phyloP scores from a whole-genome alignment of 2,113 vertebrate genomes.

The Climacteris rufus region DNA sequence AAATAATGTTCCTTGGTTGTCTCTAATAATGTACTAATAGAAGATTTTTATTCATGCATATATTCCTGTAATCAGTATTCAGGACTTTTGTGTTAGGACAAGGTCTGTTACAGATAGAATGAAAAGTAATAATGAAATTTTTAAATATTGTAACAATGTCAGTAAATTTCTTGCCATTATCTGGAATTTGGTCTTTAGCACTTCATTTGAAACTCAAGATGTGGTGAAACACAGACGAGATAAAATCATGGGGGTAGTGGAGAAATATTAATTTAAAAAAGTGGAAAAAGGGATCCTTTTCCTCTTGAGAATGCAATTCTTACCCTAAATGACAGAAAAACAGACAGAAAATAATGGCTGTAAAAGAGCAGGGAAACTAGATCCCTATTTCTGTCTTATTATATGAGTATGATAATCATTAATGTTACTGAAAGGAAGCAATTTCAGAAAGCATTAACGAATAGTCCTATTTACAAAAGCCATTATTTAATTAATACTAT shows the following conservation, averaged over 20 bases:
- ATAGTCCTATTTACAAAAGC: background rate
- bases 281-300: background rate
- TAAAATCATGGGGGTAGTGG: background rate
- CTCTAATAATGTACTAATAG: background rate
- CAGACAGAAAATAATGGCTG: rapidly evolving
- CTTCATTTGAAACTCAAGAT: background rate
- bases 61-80: background rate
- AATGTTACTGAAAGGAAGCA: background rate
- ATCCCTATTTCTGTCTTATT: background rate
- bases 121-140: background rate
- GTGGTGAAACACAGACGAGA: background rate
- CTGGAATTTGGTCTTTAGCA: background rate
- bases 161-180: background rate
- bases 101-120: background rate
- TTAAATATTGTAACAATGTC: background rate
- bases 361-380: background rate
- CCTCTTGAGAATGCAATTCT: background rate
- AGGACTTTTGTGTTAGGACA: background rate
- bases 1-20: background rate
- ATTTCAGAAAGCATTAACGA: background rate
- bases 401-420: background rate
- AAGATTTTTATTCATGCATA: background rate
- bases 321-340: background rate
- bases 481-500: background rate
- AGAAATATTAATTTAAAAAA: background rate